Evolutionary conservation across 2,797 vertebrate genomes (phyloP).

Genomic region (Podargus strigoides): DNA sequence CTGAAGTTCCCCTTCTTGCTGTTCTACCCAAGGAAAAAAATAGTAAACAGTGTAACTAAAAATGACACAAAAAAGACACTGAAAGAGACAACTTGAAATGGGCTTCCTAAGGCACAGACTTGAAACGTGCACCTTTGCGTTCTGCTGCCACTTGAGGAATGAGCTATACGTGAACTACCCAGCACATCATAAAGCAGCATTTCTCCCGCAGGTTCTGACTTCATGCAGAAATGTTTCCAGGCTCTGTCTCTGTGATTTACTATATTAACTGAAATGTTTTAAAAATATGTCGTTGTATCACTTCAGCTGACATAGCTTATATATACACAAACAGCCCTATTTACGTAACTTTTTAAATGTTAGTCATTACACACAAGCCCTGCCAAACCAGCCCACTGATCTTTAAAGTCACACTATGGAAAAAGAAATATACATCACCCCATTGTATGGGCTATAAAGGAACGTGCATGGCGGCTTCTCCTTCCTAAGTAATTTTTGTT

Average conservation of each 20-base stretch:
- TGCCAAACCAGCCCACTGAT: neutral
- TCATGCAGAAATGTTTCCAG: neutral
- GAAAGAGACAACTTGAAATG: neutral
- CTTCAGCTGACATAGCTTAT: neutral
- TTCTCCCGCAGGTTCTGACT: constrained; percentile 10
- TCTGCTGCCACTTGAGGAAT: neutral
- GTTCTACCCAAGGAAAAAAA: neutral
- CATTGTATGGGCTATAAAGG: neutral
- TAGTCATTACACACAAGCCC: neutral
- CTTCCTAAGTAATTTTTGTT: neutral
- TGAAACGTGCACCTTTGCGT: neutral
- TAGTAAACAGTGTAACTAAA: neutral
- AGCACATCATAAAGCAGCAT: neutral
- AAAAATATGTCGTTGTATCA: neutral
- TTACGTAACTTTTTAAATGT: constrained; percentile 33
- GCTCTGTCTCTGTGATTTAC: constrained; percentile 37
- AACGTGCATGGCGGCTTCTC: neutral
- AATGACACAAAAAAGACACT: neutral
- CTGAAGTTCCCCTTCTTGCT: neutral
- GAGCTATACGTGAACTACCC: neutral
- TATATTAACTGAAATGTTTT: constrained; percentile 32
- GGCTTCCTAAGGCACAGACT: neutral
- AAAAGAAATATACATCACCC: neutral
- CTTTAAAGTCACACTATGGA: neutral
- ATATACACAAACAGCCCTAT: constrained; percentile 7